These are phyloP conservation scores for Semaprochilodus insignis DNA, from an alignment of 2,797 vertebrate species.

Conservation along the genomic window DNA sequence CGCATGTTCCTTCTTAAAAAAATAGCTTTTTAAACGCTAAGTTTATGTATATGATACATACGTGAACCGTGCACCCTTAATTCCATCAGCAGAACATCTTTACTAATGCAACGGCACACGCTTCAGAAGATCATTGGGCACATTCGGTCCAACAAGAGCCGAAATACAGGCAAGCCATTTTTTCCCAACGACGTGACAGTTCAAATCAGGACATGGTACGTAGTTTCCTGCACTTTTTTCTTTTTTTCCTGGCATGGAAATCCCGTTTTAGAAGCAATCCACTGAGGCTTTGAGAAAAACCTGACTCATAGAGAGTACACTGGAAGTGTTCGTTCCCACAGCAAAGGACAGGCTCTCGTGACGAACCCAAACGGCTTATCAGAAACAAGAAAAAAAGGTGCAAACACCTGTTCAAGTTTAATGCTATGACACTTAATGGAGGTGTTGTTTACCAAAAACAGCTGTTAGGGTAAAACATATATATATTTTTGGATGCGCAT, in stretches of 20 bases:
- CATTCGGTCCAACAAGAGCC: not conserved
- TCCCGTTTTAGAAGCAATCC: no score
- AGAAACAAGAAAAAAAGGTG: not conserved
- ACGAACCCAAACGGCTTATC: not conserved
- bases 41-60: no score
- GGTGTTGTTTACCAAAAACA: not conserved
- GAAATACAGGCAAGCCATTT: not conserved
- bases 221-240: not conserved
- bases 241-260: not conserved
- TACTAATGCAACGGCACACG: not conserved
- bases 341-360: not conserved
- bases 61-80: not conserved
- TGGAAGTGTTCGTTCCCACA: not conserved
- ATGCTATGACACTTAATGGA: not conserved
- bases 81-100: not conserved
- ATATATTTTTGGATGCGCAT: not conserved
- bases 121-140: not conserved
- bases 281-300: not conserved
- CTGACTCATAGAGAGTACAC: not conserved
- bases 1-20: no score
- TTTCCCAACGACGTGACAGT: not conserved
- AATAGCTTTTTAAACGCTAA: no score
- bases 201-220: constrained; percentile 35
- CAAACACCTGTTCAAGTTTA: not conserved
- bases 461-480: not conserved